Evolutionary conservation across 2,797 vertebrate genomes (phyloP), one percentile per base, ranked within the genome.

Genomic region (Bovichtus diacanthus): DNA sequence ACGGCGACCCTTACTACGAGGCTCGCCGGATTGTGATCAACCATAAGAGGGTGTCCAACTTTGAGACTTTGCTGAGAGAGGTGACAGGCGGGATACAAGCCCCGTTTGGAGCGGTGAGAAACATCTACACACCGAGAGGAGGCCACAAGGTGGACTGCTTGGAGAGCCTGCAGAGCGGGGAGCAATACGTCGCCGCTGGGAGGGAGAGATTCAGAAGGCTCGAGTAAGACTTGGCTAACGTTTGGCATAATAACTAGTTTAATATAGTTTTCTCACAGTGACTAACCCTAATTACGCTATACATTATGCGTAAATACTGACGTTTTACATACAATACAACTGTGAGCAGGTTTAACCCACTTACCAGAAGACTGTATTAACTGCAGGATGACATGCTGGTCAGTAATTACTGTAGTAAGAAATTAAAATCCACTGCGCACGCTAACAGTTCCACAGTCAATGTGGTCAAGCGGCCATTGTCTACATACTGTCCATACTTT

Each of bases 101-200:
- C 0, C 95, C 96, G n/a, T 99, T 98, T 11, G 98, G 98, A 61
- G 98, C 98, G 0, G 98, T 99, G 64, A 92, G 97, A 11, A 97
- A 96, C 93, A 97, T 99, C 92, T 99, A 99, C 76, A 99, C 98
- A 0, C 98, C 98, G 0, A 94, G 90, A 58, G 92, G 92, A 0
- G 98, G 98, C 1, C 97, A 98, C 89, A 96, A 96, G 34, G 95
- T 99, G 84, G 94, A 94, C 29, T 87, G 95, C 21, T 72, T 99
- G 86, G 96, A 98, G 38, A 95, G 95, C 61, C 93, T 99, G 54
- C 95, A 94, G 85, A 97, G 94, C 55, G 98, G 98, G 31, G 96
- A 97, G 90, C 96, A 96, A 80, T 99, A 99, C 63, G 98, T 99
- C 67, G 98, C 98, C 3, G 97, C 97, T 4, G 98, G 98, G 62